A percentile compares a stretch with the other conserved stretches of the same genome.
phyloP scores from a whole-genome alignment of 2,113 vertebrate species.

The Callionymus lyra region DNA sequence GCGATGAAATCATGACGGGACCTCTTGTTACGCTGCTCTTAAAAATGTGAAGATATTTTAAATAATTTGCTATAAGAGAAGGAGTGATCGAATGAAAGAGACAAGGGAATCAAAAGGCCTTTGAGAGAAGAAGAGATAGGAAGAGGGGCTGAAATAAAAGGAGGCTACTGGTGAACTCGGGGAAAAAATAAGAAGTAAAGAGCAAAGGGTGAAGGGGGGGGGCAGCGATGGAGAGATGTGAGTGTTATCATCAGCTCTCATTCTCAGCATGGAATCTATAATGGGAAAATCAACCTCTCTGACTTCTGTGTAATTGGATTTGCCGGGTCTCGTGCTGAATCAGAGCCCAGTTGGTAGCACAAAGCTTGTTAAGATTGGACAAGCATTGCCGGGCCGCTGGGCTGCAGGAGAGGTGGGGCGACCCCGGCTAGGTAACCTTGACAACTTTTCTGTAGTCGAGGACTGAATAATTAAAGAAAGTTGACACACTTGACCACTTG shows the following conservation, averaged over 20 bases:
- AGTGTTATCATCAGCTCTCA: constrained; percentile 70
- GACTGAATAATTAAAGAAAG: constrained; percentile 50
- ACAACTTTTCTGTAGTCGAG: constrained; percentile 56
- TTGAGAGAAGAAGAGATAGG: constrained; percentile 45
- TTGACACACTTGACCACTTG: constrained; percentile 24
- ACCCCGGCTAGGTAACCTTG: constrained; percentile 52
- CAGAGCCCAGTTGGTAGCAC: constrained; percentile 72
- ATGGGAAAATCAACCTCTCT: constrained; percentile 76
- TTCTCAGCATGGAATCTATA: constrained; percentile 75
- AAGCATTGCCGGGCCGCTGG: constrained; percentile 64
- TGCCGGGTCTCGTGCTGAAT: constrained; percentile 75
- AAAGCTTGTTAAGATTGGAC: constrained; percentile 80
- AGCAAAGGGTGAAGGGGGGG: constrained; percentile 32
- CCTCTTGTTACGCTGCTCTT: constrained; percentile 42
- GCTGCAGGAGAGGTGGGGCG: constrained; percentile 42
- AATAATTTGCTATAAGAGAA: constrained; percentile 51
- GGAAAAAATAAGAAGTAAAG: constrained; percentile 43
- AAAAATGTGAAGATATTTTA: constrained; percentile 49
- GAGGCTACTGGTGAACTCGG: constrained; percentile 43
- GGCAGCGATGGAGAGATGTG: constrained; percentile 55
- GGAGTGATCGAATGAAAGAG: constrained; percentile 39
- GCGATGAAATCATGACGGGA: constrained; percentile 35
- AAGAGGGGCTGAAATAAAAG: constrained; percentile 43
- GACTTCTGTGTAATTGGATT: constrained; percentile 79
- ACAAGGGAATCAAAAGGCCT: constrained; percentile 32